Percentiles rank a stretch among this genome's conserved stretches.
Evolutionary conservation across 2,797 vertebrate genomes (phyloP).

Genomic region (Australoheros facetus): DNA sequence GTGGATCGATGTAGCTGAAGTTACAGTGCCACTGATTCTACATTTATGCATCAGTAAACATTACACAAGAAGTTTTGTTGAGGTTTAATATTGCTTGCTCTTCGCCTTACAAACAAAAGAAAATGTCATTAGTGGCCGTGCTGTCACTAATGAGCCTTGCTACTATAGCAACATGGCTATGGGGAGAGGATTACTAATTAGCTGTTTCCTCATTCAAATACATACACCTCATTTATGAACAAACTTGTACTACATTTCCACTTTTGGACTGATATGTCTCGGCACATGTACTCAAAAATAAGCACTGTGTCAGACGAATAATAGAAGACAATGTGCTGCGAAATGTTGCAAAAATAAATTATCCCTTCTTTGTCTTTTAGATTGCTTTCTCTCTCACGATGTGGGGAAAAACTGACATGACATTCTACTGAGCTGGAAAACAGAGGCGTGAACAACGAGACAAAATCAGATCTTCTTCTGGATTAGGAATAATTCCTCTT

Average conservation of each 20-base stretch:
- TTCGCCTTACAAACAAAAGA: slow-evolving; percentile 16
- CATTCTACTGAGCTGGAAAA: slow-evolving; percentile 31
- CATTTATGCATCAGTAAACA: neutral
- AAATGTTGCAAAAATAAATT: slow-evolving; percentile 29
- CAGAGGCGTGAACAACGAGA: neutral
- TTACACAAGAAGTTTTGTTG: neutral
- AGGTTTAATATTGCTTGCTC: neutral
- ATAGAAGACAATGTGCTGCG: slow-evolving; percentile 19
- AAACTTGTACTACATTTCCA: slow-evolving; percentile 26
- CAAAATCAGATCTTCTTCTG: neutral
- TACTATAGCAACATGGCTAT: slow-evolving; percentile 66
- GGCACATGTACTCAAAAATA: neutral
- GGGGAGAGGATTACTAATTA: slow-evolving; percentile 59
- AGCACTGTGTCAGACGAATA: neutral
- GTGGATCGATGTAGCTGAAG: neutral
- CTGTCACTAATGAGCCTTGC: slow-evolving; percentile 50
- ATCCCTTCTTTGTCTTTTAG: slow-evolving; percentile 51
- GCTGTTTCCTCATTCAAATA: slow-evolving; percentile 43
- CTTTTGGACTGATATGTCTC: neutral
- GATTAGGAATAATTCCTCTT: slow-evolving; percentile 19
- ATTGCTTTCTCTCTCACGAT: slow-evolving; percentile 40
- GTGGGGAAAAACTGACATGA: slow-evolving; percentile 51
- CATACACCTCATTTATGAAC: slow-evolving; percentile 22
- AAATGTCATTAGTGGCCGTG: slow-evolving; percentile 26
- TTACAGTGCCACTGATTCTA: neutral